Conservation (phyloP, 2,113 vertebrate genomes). For the Pelecanoides urinatrix region DNA sequence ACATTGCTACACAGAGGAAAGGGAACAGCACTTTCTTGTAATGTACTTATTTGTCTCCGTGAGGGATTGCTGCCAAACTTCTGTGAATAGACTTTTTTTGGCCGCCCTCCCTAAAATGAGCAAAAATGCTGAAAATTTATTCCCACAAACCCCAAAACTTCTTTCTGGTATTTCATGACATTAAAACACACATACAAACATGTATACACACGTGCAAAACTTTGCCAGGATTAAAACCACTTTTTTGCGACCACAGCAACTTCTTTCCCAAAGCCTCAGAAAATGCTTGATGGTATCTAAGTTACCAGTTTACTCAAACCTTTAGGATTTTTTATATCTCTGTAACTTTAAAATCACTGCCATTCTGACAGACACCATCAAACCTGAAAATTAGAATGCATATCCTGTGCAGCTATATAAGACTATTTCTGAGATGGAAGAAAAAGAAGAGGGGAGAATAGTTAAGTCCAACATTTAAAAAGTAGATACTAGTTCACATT, state of each 20-base stretch:
- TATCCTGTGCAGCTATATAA: background rate
- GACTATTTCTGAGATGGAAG: background rate
- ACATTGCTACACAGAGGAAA: background rate
- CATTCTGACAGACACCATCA: constrained; percentile 1
- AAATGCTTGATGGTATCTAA: background rate
- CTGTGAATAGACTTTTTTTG: constrained; percentile 45
- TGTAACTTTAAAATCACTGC: background rate
- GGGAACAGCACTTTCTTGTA: constrained; percentile 20
- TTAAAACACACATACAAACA: background rate
- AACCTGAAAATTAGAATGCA: background rate
- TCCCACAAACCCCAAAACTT: constrained; percentile 34
- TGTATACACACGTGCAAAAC: background rate
- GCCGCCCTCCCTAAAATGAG: constrained; percentile 24
- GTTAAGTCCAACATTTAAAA: background rate
- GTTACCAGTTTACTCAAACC: background rate
- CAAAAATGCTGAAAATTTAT: constrained; percentile 50
- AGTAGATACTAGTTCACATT: constrained; percentile 37
- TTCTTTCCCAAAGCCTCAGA: background rate
- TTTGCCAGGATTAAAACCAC: background rate
- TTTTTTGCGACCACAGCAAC: background rate
- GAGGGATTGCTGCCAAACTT: constrained; percentile 50
- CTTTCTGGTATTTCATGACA: constrained; percentile 25
- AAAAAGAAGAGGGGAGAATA: background rate
- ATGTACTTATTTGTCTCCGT: constrained; percentile 27
- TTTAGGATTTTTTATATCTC: background rate